A percentile compares a stretch with the other conserved stretches of the same genome.
These are phyloP conservation scores for Balaeniceps rex DNA, from an alignment of 2,113 vertebrate genomes.

Conservation along the genomic window DNA sequence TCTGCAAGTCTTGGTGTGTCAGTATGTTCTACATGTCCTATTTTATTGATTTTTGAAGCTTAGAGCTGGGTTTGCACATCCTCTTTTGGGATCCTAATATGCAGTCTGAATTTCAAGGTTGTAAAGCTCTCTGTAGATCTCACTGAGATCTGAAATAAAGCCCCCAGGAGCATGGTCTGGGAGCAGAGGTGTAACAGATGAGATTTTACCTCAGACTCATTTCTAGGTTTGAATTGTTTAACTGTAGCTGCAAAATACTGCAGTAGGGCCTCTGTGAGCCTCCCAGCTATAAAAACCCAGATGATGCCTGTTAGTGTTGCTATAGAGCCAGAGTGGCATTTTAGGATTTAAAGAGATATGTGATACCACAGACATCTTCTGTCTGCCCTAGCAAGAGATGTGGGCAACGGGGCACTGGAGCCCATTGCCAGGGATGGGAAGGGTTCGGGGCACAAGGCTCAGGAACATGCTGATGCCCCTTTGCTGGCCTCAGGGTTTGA, in stretches of 20 bases:
- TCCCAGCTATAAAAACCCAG: not conserved
- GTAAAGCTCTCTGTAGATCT: not conserved
- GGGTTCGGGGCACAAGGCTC: not conserved
- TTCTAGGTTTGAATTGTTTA: not conserved
- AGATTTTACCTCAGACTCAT: not conserved
- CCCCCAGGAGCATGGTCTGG: not conserved
- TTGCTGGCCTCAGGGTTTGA: not conserved
- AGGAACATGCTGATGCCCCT: not conserved
- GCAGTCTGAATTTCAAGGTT: not conserved
- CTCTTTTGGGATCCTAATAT: not conserved
- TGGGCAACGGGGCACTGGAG: fast-evolving
- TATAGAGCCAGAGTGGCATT: not conserved
- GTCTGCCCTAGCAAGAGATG: not conserved
- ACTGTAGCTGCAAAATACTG: not conserved
- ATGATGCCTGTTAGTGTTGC: slow-evolving; percentile 20
- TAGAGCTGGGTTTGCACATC: not conserved
- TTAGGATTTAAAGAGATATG: slow-evolving; percentile 23
- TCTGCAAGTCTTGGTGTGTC: not conserved
- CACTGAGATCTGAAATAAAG: not conserved
- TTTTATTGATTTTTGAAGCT: not conserved
- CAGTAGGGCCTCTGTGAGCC: not conserved
- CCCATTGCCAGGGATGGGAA: not conserved
- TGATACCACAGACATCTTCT: not conserved
- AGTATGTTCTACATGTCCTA: not conserved
- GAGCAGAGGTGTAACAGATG: not conserved